These are phyloP conservation scores for Ephialtes manifestator DNA, from an alignment of 2,888 invertebrate species.

Conservation along the genomic window DNA sequence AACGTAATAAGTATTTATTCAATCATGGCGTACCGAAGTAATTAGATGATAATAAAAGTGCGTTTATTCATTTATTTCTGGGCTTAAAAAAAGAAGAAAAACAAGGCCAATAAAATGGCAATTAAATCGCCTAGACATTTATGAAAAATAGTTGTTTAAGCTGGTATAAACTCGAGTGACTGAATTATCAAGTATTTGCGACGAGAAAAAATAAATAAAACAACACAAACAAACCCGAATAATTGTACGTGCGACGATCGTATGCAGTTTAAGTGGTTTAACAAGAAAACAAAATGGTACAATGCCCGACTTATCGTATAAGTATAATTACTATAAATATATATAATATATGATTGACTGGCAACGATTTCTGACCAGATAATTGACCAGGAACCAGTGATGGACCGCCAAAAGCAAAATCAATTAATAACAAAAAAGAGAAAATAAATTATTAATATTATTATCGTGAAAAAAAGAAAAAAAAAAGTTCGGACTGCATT, in stretches of 20 bases:
- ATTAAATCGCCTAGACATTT: constrained; percentile 54
- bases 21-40: constrained; percentile 74
- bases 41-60: constrained; percentile 57
- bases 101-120: constrained; percentile 20
- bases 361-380: constrained; percentile 78
- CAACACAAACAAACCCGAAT: not conserved
- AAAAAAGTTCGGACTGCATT: constrained; percentile 32
- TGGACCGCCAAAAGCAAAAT: constrained; percentile 53
- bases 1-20: constrained; percentile 75
- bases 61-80: constrained; percentile 54
- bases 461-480: constrained; percentile 18
- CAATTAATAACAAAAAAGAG: constrained; percentile 46
- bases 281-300: constrained; percentile 58
- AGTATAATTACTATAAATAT: constrained; percentile 47
- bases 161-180: constrained; percentile 66
- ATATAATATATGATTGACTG: constrained; percentile 61
- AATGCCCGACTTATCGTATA: constrained; percentile 60
- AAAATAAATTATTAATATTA: constrained; percentile 45
- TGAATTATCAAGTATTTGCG: constrained; percentile 49
- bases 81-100: constrained; percentile 34
- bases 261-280: constrained; percentile 41
- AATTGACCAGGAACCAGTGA: constrained; percentile 75
- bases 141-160: constrained; percentile 57
- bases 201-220: constrained; percentile 25
- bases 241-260: constrained; percentile 53